Evolutionary conservation across 2,888 invertebrate species (phyloP), one percentile per base, ranked within the genome.

Genomic region (Lasioglossum leucozonium): DNA sequence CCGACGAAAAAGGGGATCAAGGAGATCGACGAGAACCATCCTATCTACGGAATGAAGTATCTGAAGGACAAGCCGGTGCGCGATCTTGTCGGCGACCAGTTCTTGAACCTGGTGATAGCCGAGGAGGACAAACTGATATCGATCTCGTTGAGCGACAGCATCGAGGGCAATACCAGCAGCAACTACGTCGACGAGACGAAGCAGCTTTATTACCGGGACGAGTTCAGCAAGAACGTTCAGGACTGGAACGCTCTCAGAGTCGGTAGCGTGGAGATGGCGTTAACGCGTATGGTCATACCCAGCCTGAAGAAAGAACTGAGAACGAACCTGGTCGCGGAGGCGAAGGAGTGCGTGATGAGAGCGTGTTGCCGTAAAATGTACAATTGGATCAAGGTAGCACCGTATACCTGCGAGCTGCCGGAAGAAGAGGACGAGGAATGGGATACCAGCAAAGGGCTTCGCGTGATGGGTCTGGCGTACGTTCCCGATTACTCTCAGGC

Each of bases 1-100:
- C 99, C 99, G 0, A 99, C 99, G 0, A 98, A 98, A 93, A 97
- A 98, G 89, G 99, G 99, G 0, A 93, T 97, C 65, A 99, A 99
- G 95, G 98, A 98, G 92, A 99, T 99, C 86, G 99, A 99, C 94
- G 99, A 99, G 95, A 97, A 97, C 88, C 99, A 99, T 95, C 96
- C 97, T 0, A 97, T 98, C 90, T 98, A 96, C 93, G 97, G 97
- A 42, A 96, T 98, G 96, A 99, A 99, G 94, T 99, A 99, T 94
- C 94, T 99, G 67, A 98, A 97, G 93, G 97, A 98, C 94, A 99
- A 99, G 93, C 99, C 99, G 0, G 98, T 99, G 0, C 96, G 98
- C 4, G 98, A 99, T 93, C 95, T 99, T 71, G 96, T 97, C 0
- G 98, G 97, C 0, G 99, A 99, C 91, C 98, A 99, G 94, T 99